Base-by-base conservation (phyloP, 2,888 invertebrate genomes). In the Sarcophaga rosellei region DNA sequence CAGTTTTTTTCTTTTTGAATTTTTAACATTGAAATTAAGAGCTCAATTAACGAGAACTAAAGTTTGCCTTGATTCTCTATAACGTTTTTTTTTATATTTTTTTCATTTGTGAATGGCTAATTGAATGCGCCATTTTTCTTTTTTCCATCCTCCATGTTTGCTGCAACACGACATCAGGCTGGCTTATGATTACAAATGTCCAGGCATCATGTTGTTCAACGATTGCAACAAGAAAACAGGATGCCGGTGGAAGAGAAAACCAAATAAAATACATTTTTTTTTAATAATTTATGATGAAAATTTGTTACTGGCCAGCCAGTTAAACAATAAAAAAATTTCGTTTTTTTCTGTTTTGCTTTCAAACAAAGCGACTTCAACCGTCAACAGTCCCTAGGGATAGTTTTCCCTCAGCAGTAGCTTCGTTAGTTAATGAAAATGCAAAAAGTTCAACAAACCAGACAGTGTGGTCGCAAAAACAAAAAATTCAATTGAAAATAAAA, bases 371-470 rank as follows among this genome's bases (percentile, higher is more conserved):
- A 20, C 20, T 21, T n/a, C 66, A 85, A 62, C 10, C 15, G 63
- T 57, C 17, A 62, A 23, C 25, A 74, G 65, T 81, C 81, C 84
- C 74, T 4, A 35, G 77, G 77, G 77, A 81, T 53, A 62, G 69
- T 77, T 53, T 66, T 74, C 74, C 10, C 35, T 35, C 4, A 66
- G 59, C n/a, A 73, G 63, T 5, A 15, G 53, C 53, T 53, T 12
- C 15, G 15, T 68, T 74, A 77, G 73, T 65, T 68, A 21, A 47
- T 44, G 25, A 23, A 66, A 74, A 23, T 12, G 47, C 44, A 63
- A 35, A 77, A 81, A 69, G 86, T 81, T 86, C 86, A 86, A 86
- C 84, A 84, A 86, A 86, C 86, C 86, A 86, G 84, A 86, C 86
- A 81, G 47, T 77, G 17, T 77, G 17, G 44, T 17, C 53, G 45